Conservation (phyloP, 2,888 invertebrate genomes). For the Epistrophella euchroma region DNA sequence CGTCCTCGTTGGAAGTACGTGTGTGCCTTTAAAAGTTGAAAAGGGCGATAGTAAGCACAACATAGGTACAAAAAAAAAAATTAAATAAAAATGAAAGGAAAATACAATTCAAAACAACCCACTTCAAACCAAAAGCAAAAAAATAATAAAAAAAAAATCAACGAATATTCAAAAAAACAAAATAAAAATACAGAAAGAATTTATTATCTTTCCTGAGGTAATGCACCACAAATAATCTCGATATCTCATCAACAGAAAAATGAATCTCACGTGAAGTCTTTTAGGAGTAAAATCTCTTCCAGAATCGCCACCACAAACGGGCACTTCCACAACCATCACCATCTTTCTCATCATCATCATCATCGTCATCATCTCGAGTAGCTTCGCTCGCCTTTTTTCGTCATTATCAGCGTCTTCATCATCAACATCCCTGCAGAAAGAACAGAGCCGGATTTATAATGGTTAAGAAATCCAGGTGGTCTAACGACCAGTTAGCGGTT, state of each 20-base stretch:
- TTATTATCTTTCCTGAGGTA: slow-evolving; percentile 72
- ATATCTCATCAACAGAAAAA: slow-evolving; percentile 75
- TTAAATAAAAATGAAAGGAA: slow-evolving; percentile 23
- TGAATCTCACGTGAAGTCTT: slow-evolving; percentile 75
- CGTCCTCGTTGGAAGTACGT: slow-evolving; percentile 18
- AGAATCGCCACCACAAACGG: slow-evolving; percentile 49
- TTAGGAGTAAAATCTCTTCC: slow-evolving; percentile 66
- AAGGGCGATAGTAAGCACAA: slow-evolving; percentile 45
- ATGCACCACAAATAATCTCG: slow-evolving; percentile 76
- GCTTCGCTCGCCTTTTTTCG: slow-evolving; percentile 31
- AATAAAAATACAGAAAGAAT: slow-evolving; percentile 52
- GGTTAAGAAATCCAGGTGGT: neutral
- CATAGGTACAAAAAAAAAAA: neutral
- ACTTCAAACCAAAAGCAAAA: slow-evolving; percentile 32
- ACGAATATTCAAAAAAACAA: slow-evolving; percentile 61
- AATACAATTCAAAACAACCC: slow-evolving; percentile 55
- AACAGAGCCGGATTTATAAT: neutral
- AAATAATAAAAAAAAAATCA: neutral
- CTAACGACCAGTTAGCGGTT: neutral
- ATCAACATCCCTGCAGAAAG: neutral
- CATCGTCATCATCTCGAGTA: slow-evolving; percentile 21
- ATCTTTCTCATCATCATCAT: slow-evolving; percentile 39
- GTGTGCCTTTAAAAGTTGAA: slow-evolving; percentile 49
- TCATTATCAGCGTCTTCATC: slow-evolving; percentile 18
- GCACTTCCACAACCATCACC: slow-evolving; percentile 44